Conservation (phyloP, 2,113 vertebrate species). For the Bolborhynchus lineola region DNA sequence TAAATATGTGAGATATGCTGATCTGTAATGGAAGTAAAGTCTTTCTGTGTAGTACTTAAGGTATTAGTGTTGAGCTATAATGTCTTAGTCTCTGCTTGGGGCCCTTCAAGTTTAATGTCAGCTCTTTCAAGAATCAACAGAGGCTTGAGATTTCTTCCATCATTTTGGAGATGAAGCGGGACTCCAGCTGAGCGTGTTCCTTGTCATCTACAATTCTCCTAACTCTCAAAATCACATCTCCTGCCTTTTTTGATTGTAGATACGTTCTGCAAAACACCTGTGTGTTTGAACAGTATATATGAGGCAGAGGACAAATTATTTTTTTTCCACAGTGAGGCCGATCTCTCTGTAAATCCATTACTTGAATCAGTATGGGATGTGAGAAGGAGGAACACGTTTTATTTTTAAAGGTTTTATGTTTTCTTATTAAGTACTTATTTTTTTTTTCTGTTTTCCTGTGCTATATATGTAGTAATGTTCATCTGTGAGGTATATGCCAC, state of each 20-base stretch:
- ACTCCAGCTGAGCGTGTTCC: not conserved
- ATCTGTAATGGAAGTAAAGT: not conserved
- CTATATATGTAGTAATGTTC: not conserved
- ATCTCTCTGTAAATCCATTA: not conserved
- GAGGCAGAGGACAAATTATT: not conserved
- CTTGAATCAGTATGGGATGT: not conserved
- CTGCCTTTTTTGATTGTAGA: not conserved
- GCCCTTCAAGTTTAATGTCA: not conserved
- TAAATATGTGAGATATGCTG: not conserved
- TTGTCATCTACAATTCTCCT: not conserved
- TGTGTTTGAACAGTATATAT: not conserved
- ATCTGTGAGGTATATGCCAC: not conserved
- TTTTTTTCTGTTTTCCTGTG: not conserved
- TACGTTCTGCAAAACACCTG: not conserved
- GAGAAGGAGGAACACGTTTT: not conserved
- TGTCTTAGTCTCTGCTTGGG: not conserved
- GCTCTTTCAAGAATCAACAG: not conserved
- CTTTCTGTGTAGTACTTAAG: not conserved
- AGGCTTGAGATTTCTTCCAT: not conserved
- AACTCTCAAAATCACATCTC: not conserved
- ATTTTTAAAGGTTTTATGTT: not conserved
- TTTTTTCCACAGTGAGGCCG: not conserved
- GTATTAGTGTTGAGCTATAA: not conserved
- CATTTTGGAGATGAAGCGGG: not conserved
- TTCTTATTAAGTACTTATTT: not conserved